phyloP scores from a whole-genome alignment of 64 coral and sea anemone genomes.

The Orbicella faveolata region DNA sequence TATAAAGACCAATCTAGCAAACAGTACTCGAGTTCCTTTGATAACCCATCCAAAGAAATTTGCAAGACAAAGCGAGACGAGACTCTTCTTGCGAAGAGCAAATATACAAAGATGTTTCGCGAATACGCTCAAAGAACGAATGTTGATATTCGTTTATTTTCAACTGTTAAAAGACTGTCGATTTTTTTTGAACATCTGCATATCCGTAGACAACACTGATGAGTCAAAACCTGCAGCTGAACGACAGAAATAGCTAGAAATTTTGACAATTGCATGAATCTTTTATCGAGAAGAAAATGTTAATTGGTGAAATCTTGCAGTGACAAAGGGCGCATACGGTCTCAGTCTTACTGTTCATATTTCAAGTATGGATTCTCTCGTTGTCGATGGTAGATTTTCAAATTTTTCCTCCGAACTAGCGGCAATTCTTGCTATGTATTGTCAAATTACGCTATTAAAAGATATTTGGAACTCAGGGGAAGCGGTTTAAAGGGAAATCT shows the following conservation, averaged over 20 bases:
- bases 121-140: not conserved
- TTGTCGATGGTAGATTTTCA: not conserved
- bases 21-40: slow-evolving; percentile 22
- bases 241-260: not conserved
- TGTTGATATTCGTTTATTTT: not conserved
- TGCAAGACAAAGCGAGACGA: slow-evolving; percentile 11
- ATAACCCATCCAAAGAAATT: slow-evolving; percentile 11
- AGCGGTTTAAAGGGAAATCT: slow-evolving; percentile 32
- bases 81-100: not conserved
- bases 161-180: not conserved
- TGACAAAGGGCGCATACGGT: not conserved
- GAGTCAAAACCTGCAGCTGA: not conserved
- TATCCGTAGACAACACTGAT: slow-evolving; percentile 12
- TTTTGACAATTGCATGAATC: slow-evolving; percentile 27
- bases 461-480: not conserved
- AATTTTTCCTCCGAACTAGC: not conserved
- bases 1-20: not conserved
- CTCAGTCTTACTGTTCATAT: not conserved
- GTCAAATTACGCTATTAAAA: slow-evolving; percentile 24
- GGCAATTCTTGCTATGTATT: not conserved
- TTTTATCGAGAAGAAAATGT: slow-evolving; percentile 38
- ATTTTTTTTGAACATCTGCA: slow-evolving; percentile 35
- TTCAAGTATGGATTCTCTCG: not conserved
- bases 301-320: slow-evolving; percentile 44
- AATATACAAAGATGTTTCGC: slow-evolving; percentile 1